Evolutionary conservation across 2,797 vertebrate species (phyloP), one percentile per base, ranked within the genome.

Genomic region (Acipenser ruthenus): DNA sequence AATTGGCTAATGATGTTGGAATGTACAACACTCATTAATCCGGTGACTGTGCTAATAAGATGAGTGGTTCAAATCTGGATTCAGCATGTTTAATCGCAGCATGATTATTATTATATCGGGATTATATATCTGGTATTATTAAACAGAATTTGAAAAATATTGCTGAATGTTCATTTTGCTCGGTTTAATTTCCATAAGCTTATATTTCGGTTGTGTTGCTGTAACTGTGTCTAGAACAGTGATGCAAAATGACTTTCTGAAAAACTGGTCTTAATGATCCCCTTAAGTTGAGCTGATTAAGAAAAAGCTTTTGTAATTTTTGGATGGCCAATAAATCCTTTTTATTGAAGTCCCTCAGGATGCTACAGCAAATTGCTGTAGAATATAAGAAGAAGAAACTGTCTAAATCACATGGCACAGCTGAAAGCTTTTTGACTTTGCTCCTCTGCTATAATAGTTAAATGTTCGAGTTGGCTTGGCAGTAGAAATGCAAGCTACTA

Each of bases 1-100:
- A 78, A 78, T 82, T 74, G 70, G 79, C 76, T 81, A 81, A 85
- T 80, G 79, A 85, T 79, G 73, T 70, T 68, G 70, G 81, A 74
- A 84, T 83, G 80, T 81, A 79, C 71, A 78, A 74, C 67, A 72
- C 78, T 75, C 72, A 75, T 80, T 82, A 79, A 84, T 85, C 75
- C 77, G 68, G 69, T 71, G 77, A 74, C 79, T 75, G 71, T 75
- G 79, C 79, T 84, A 78, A 84, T 86, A 75, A 82, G 73, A 73
- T 77, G 72, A 69, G 65, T 70, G 79, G 74, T 63, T 66, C 67
- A 37, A 64, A 77, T 74, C 71, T 74, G 72, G 69, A 72, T 68
- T 63, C 56, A 75, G 73, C 69, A 74, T 77, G 67, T 69, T 64
- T 71, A 77, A 68, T 75, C 4, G 37, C 37, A 37, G 37, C 37